Evolutionary conservation across 2,113 vertebrate genomes (phyloP).

Genomic region (Halichoerus grypus): DNA sequence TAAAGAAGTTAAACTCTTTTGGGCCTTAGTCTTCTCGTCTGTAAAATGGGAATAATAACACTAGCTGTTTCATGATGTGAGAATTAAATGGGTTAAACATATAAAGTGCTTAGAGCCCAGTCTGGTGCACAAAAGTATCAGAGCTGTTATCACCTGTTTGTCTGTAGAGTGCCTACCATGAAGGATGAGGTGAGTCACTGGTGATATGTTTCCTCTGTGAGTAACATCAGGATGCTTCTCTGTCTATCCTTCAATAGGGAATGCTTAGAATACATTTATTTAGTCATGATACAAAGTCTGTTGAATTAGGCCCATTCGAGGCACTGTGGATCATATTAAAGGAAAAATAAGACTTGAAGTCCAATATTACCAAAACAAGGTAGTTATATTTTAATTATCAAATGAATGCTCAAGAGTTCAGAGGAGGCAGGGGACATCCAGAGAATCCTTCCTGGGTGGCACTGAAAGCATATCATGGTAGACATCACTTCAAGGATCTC

Average conservation of each 20-base stretch:
- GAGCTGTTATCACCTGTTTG: neutral
- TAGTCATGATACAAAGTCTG: neutral
- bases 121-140: neutral
- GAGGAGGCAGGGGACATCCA: neutral
- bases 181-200: neutral
- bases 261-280: neutral
- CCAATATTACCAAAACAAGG: neutral
- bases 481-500: neutral
- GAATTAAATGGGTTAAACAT: neutral
- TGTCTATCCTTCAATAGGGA: neutral
- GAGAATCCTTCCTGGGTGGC: neutral
- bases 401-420: neutral
- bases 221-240: neutral
- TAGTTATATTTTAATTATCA: neutral
- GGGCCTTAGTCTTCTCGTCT: neutral
- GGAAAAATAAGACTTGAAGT: neutral
- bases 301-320: neutral
- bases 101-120: neutral
- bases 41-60: neutral
- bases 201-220: rapidly evolving
- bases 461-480: neutral
- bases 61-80: neutral
- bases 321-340: neutral
- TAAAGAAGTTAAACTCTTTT: neutral
- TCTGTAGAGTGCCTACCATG: neutral